phyloP scores from a whole-genome alignment of 2,113 vertebrate genomes.

The Dromaius novaehollandiae region DNA sequence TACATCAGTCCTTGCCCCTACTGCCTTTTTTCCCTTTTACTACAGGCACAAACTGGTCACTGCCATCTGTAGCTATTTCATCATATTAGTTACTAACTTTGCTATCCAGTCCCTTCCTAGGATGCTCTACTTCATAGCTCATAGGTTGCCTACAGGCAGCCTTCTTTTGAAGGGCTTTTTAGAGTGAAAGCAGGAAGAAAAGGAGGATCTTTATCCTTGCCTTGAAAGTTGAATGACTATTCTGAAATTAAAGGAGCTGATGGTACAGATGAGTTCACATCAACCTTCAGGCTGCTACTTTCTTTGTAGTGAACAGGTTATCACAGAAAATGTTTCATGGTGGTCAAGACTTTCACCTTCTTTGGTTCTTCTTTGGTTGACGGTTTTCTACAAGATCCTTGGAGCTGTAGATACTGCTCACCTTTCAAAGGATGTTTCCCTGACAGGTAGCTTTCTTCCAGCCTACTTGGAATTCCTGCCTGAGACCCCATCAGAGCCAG shows the following conservation, averaged over 20 bases:
- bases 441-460: neutral
- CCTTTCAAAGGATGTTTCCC: neutral
- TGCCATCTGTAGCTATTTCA: neutral
- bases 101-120: neutral
- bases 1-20: neutral
- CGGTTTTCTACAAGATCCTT: neutral
- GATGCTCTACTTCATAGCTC: neutral
- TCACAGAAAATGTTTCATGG: neutral
- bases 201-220: neutral
- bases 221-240: neutral
- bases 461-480: neutral
- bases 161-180: neutral
- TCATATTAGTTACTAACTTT: neutral
- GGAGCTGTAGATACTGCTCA: neutral
- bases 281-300: neutral
- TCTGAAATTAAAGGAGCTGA: neutral
- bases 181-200: neutral
- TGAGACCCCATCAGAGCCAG: neutral
- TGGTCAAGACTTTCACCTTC: neutral
- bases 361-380: neutral
- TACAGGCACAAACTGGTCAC: neutral
- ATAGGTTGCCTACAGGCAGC: neutral
- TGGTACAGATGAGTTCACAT: neutral
- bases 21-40: rapidly evolving
- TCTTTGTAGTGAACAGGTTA: neutral